phyloP scores from a whole-genome alignment of 1,140 invertebrate species.

The Fopius arisanus region DNA sequence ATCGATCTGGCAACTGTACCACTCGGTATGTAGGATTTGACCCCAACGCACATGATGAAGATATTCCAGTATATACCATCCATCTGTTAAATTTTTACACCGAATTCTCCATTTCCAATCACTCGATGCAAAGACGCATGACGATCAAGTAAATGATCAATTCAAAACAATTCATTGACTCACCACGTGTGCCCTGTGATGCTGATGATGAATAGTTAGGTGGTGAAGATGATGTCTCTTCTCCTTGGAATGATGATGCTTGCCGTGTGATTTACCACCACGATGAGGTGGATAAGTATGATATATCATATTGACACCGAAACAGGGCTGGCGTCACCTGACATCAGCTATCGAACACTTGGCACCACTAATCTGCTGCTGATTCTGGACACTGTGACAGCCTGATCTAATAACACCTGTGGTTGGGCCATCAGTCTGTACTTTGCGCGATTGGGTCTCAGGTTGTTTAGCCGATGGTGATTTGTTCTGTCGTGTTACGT shows the following conservation, averaged over 20 bases:
- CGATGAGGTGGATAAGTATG: constrained; percentile 61
- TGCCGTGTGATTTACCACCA: constrained; percentile 56
- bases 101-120: background rate
- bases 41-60: background rate
- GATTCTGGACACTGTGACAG: constrained; percentile 14
- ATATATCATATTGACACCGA: constrained; percentile 58
- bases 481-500: constrained; percentile 45
- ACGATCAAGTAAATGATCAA: too few relatives aligned
- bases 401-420: background rate
- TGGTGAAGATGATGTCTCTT: constrained; percentile 57
- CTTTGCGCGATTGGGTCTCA: constrained; percentile 10
- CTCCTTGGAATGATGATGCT: constrained; percentile 58
- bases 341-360: constrained; percentile 58
- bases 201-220: constrained; percentile 58
- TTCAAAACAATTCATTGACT: constrained; percentile 35
- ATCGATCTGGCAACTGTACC: constrained; percentile 30
- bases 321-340: constrained; percentile 63
- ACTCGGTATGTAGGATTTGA: constrained; percentile 15
- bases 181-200: constrained; percentile 60
- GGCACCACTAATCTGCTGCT: constrained; percentile 36
- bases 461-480: background rate
- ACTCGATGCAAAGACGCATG: background rate
- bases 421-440: background rate
- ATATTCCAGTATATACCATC: background rate
- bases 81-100: background rate